Conservation (phyloP, 2,888 invertebrate species). For the Agriopis marginaria region DNA sequence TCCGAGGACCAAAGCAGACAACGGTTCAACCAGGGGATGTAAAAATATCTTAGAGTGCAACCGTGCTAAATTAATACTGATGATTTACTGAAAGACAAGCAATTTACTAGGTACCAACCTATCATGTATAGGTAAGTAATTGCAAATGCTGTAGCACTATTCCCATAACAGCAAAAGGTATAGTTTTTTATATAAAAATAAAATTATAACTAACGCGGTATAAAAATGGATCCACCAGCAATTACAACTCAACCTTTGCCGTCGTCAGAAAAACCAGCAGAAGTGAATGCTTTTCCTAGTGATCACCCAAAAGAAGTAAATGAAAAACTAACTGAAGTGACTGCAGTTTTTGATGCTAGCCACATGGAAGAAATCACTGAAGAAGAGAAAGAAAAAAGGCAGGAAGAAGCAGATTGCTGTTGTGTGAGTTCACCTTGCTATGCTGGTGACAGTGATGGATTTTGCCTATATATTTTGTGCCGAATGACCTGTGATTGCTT, state of each 20-base stretch:
- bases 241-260: conserved; percentile 15
- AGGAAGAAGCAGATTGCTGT: conserved; percentile 44
- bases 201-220: background rate
- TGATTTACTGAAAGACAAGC: too few species aligned
- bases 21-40: too few species aligned
- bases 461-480: conserved; percentile 44
- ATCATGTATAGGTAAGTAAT: too few species aligned
- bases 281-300: background rate
- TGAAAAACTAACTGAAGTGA: conserved; percentile 20
- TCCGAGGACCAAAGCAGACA: too few species aligned
- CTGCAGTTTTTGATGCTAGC: conserved; percentile 17
- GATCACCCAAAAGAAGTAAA: background rate
- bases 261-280: conserved; percentile 1
- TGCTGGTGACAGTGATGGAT: conserved; percentile 42
- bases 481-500: conserved; percentile 49
- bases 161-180: background rate
- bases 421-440: conserved; percentile 39
- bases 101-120: too few species aligned
- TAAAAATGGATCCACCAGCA: conserved; percentile 6
- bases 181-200: background rate
- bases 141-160: background rate
- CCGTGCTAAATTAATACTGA: too few species aligned
- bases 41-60: too few species aligned
- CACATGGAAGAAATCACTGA: conserved; percentile 16
- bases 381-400: conserved; percentile 31